Conservation (phyloP, 2,113 vertebrate genomes). For the Ochotona princeps region DNA sequence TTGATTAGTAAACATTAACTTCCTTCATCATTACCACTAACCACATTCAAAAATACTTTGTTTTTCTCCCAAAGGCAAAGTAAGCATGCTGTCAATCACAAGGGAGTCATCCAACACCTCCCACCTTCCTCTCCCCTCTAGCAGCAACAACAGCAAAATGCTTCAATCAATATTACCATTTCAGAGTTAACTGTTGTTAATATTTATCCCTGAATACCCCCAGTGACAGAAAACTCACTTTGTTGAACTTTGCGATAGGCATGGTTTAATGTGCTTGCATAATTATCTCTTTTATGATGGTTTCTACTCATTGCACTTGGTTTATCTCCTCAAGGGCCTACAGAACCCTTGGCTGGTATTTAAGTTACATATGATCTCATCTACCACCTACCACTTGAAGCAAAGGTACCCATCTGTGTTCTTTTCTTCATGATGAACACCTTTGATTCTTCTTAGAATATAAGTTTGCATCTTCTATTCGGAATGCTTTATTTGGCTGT, state of each 20-base stretch:
- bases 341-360: not conserved
- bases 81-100: not conserved
- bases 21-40: not conserved
- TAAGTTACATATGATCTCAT: not conserved
- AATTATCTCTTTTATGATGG: not conserved
- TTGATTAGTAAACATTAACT: not conserved
- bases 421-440: not conserved
- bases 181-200: not conserved
- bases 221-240: not conserved
- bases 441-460: not conserved
- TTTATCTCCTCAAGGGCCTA: not conserved
- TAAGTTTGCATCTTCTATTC: not conserved
- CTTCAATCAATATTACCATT: not conserved
- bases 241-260: not conserved
- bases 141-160: not conserved
- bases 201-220: not conserved
- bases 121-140: no score
- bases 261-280: not conserved
- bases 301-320: not conserved
- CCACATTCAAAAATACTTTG: not conserved
- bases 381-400: not conserved
- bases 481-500: not conserved
- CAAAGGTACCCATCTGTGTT: not conserved
- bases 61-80: not conserved
- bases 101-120: not conserved